Conservation (phyloP, 37 sponge, comb jelly and placozoan species). For the Aplysina aerophoba region DNA sequence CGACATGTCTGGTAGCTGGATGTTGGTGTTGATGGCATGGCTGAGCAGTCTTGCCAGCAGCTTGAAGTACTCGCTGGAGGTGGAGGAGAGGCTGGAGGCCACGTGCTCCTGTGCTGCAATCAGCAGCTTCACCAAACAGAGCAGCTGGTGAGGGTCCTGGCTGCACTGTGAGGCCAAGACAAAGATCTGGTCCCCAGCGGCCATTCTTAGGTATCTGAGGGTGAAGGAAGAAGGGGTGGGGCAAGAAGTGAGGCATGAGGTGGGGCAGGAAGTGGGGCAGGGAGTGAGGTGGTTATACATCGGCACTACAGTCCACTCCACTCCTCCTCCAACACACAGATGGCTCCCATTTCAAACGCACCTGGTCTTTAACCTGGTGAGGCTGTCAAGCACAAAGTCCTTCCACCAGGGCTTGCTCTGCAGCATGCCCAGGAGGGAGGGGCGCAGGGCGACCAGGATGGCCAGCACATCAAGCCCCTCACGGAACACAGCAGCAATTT, state of each 20-base stretch:
- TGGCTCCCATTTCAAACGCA: not conserved
- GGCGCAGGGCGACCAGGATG: constrained; percentile 55
- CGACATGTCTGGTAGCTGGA: constrained; percentile 59
- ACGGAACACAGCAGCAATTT: constrained; percentile 50
- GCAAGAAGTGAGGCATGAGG: not conserved
- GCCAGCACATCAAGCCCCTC: constrained; percentile 49
- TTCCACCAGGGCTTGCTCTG: constrained; percentile 63
- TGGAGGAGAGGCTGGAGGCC: constrained; percentile 75
- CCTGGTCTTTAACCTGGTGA: constrained; percentile 75
- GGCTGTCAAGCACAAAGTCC: constrained; percentile 64
- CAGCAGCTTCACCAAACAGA: constrained; percentile 58
- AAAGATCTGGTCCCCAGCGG: constrained; percentile 83
- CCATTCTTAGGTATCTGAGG: constrained; percentile 66
- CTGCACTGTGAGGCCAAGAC: constrained; percentile 74
- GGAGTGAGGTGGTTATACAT: no score
- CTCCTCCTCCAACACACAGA: no score
- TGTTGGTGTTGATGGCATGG: constrained; percentile 60
- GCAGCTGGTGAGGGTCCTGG: constrained; percentile 33
- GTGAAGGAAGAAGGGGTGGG: not conserved
- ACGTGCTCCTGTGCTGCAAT: constrained; percentile 68
- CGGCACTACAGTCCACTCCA: no score
- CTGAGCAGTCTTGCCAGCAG: constrained; percentile 75
- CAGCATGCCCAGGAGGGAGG: constrained; percentile 32
- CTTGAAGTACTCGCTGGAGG: constrained; percentile 82
- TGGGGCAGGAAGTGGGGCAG: no score